phyloP scores from a whole-genome alignment of 2,797 vertebrate species.

The Chaenodraco wilsoni region DNA sequence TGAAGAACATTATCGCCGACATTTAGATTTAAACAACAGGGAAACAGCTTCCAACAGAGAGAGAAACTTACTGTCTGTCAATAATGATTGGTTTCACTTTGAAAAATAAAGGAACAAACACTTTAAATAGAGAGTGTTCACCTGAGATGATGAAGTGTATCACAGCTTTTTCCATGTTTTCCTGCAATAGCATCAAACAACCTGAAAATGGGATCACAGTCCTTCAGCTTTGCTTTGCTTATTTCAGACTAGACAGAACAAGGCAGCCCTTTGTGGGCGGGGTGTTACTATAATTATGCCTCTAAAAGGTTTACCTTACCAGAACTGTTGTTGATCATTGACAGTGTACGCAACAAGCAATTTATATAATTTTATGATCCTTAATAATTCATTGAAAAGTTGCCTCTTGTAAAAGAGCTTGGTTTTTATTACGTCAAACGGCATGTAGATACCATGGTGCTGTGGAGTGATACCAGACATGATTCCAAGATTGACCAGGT shows the following conservation, averaged over 20 bases:
- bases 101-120: neutral
- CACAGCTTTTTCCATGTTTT: constrained; percentile 17
- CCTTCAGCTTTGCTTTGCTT: neutral
- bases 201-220: neutral
- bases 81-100: neutral
- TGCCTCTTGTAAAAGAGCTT: too few species aligned
- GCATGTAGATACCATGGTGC: too few species aligned
- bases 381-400: too few species aligned
- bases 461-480: too few species aligned
- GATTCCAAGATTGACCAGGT: too few species aligned
- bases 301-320: neutral
- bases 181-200: neutral
- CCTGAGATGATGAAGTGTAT: constrained; percentile 24
- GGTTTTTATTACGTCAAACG: too few species aligned
- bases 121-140: constrained; percentile 1
- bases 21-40: neutral
- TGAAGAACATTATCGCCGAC: too few species aligned
- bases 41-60: neutral
- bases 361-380: too few species aligned
- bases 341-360: too few species aligned
- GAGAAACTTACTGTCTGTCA: too few species aligned
- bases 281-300: neutral
- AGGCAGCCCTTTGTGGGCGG: neutral
- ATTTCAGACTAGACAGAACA: neutral
- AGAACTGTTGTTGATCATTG: neutral